Evolutionary conservation across 2,797 vertebrate genomes (phyloP), one percentile per base, ranked within the genome.

Genomic region (Lacerta viridis): DNA sequence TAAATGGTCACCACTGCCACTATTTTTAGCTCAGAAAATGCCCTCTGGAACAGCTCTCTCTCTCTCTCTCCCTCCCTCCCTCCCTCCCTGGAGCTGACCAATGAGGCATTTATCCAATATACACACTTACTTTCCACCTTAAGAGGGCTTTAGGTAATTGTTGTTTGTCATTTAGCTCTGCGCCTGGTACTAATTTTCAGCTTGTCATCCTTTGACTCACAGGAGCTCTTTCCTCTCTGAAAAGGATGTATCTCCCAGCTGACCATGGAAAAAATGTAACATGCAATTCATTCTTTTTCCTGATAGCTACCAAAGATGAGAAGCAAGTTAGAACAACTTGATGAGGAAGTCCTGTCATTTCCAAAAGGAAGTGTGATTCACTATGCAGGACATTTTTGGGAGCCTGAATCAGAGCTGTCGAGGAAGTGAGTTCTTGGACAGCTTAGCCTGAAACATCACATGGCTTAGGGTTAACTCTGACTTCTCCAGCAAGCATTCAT

Each of bases 361-460:
- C 98, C 98, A 98, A 97, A 97, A 98, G 98, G 98, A 99, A 99
- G 97, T 97, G 96, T 99, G 98, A 99, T 96, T 99, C 98, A 99
- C 96, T 46, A 72, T 69, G 93, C 90, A 91, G 93, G 95, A 97
- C 98, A 98, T 99, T 99, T 98, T 97, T 97, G 94, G 95, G 95
- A 97, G 97, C 96, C 97, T 99, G 98, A 99, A 98, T 99, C 98
- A 99, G 98, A 97, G 95, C 96, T 96, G 95, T 97, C 91, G 96
- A 98, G 98, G 98, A 99, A 99, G 98, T 97, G 96, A 97, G 96
- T 97, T 98, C 95, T 97, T 94, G 92, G 96, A 96, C 94, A 97
- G 96, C 97, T 97, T 94, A 94, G 91, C 95, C 90, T 91, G 69
- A 94, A 93, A 89, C 86, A 93, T 90, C 93, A 83, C 91, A 88